Evolutionary conservation across 2,113 vertebrate species (phyloP), one percentile per base, ranked within the genome.

Genomic region (Melanostigma gelatinosum): DNA sequence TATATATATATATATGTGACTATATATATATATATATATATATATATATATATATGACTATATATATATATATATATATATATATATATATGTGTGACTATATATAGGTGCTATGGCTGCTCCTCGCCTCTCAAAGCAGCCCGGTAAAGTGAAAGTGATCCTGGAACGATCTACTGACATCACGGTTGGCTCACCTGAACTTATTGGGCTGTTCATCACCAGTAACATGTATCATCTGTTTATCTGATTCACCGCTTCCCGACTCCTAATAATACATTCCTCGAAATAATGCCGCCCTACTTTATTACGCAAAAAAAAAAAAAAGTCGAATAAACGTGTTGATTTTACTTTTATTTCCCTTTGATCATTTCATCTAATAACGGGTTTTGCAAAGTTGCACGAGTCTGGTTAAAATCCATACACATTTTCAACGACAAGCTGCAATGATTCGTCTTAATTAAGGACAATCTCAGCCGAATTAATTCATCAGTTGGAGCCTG

Each of bases 161-260:
- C 36, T 32, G 48, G 10, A 36, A 75, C 64, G 38, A 72, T 86
- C 66, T 88, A 20, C 85, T 87, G 87, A 88, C 85, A 85, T 38
- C 82, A 79, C 65, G 40, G 63, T 20, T 34, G 62, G 2, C 16
- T 74, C 74, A 71, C 62, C 24, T 72, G 36, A 48, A 13, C 36
- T 38, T 3, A 22, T 10, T 54, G 22, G 46, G 32, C 52, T 3
- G 7, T n/a, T 38, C 16, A 22, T 44, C 12, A 32, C 8, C 2
- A 34, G 7, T 4, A 18, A 5, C 50, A 6, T 24, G 13, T 27
- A 40, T 61, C 0, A 52, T 44, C 58, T 0, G 13, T n/a, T 15
- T 9, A 46, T 50, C 44, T 52, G 20, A 68, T 68, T 34, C 8
- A 2, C 18, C 22, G 40, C 29, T 12, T 46, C 22, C 8, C 1